Evolutionary conservation across 2,797 vertebrate species (phyloP).

Genomic region (Kryptopterus vitreolus): DNA sequence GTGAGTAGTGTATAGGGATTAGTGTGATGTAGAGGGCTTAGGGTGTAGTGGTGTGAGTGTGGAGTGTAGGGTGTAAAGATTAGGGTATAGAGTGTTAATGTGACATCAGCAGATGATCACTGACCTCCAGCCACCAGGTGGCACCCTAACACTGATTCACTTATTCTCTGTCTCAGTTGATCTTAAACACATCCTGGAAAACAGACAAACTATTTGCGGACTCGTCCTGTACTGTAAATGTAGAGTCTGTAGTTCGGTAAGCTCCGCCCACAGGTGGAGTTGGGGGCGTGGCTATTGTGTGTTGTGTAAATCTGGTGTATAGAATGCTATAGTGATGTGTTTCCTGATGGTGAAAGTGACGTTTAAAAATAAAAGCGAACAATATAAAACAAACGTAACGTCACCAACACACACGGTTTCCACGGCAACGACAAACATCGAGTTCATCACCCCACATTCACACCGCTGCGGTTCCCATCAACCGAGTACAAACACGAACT

Average conservation of each 20-base stretch:
- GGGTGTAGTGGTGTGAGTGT: neutral
- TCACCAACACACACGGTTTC: too few species aligned
- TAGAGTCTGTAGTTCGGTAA: neutral
- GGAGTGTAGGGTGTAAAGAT: neutral
- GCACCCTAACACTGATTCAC: neutral
- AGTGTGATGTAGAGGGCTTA: too few species aligned
- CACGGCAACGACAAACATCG: too few species aligned
- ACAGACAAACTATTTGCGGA: neutral
- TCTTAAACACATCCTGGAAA: neutral
- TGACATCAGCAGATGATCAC: neutral
- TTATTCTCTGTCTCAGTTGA: neutral
- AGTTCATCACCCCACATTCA: too few species aligned
- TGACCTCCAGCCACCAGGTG: slow-evolving; percentile 3
- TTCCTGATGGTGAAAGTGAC: neutral
- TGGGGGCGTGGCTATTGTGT: neutral
- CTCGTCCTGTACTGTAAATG: neutral
- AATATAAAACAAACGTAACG: too few species aligned
- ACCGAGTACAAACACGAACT: too few species aligned
- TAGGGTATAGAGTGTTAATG: neutral
- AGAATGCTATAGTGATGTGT: too few species aligned
- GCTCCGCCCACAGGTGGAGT: neutral
- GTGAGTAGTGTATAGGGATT: neutral
- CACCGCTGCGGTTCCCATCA: too few species aligned
- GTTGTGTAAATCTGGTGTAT: neutral
- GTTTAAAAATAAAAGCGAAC: neutral